These are phyloP conservation scores for Platypus cylindrus DNA, from an alignment of 2,888 invertebrate genomes.

Conservation along the genomic window DNA sequence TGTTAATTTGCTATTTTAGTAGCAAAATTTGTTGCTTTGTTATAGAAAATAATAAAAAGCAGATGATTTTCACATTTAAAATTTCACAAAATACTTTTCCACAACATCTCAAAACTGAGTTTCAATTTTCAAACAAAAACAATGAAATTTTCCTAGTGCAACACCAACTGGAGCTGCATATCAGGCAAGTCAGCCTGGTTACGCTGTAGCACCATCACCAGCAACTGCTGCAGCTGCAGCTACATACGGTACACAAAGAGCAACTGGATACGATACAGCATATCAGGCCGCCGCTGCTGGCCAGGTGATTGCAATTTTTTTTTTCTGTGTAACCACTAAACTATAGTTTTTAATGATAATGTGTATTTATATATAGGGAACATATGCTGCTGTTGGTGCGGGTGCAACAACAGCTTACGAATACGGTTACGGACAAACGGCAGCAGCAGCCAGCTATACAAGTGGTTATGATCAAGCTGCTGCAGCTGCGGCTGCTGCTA, in stretches of 20 bases:
- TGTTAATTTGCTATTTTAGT: background rate
- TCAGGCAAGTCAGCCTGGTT: slow-evolving; percentile 70
- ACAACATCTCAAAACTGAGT: too few relatives aligned
- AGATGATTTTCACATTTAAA: too few relatives aligned
- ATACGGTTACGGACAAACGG: slow-evolving; percentile 56
- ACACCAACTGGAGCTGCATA: slow-evolving; percentile 72
- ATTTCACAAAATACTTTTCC: too few relatives aligned
- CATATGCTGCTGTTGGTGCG: slow-evolving; percentile 41
- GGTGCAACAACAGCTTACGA: slow-evolving; percentile 51
- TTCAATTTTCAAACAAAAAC: too few relatives aligned
- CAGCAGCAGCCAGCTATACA: slow-evolving; percentile 49
- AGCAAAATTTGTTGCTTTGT: background rate
- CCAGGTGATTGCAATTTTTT: too few relatives aligned
- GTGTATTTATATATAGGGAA: slow-evolving; percentile 61
- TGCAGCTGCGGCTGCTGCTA: slow-evolving; percentile 44
- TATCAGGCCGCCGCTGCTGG: slow-evolving; percentile 72
- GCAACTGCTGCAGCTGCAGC: slow-evolving; percentile 73
- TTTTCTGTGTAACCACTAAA: too few relatives aligned
- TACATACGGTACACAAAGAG: slow-evolving; percentile 72
- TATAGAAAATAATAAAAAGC: too few relatives aligned
- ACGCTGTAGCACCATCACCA: slow-evolving; percentile 69
- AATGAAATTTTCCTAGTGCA: slow-evolving; percentile 33
- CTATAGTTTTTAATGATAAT: too few relatives aligned
- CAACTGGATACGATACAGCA: slow-evolving; percentile 63
- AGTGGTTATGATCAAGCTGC: slow-evolving; percentile 47